Conservation (phyloP, 2,888 invertebrate genomes). For the Deilephila elpenor region DNA sequence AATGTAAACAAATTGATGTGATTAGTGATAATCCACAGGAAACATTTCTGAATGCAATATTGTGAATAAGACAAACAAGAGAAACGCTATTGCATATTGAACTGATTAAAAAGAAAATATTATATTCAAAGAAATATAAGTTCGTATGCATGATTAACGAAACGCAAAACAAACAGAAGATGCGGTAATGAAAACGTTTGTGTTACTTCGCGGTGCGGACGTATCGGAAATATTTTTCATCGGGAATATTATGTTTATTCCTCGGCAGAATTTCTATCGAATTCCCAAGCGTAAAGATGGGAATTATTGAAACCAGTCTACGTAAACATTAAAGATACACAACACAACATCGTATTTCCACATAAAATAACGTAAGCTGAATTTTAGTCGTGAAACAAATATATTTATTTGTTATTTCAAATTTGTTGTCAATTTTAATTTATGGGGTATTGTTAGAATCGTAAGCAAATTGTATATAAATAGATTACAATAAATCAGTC, state of each 20-base stretch:
- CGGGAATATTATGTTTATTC: background rate
- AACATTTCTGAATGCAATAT: background rate
- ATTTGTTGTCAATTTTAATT: too few species aligned
- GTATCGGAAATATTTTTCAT: slow-evolving; percentile 5
- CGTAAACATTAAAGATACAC: background rate
- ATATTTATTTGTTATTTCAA: too few species aligned
- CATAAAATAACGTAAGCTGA: background rate
- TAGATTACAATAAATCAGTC: too few species aligned
- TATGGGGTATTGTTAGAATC: too few species aligned
- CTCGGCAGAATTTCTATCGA: background rate
- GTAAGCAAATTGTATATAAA: too few species aligned
- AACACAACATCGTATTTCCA: too few species aligned
- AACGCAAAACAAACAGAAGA: background rate
- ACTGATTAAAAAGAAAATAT: background rate
- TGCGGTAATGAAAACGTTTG: background rate
- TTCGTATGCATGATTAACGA: background rate
- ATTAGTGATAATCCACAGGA: background rate
- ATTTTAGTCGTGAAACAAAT: background rate
- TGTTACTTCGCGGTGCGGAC: background rate
- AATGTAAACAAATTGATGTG: background rate
- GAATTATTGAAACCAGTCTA: slow-evolving; percentile 8
- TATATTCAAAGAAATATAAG: background rate
- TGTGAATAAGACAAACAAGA: background rate
- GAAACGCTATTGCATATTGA: background rate
- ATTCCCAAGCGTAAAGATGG: slow-evolving; percentile 29